These are phyloP conservation scores for Falco columbarius DNA, from an alignment of 2,797 vertebrate genomes.

Conservation along the genomic window DNA sequence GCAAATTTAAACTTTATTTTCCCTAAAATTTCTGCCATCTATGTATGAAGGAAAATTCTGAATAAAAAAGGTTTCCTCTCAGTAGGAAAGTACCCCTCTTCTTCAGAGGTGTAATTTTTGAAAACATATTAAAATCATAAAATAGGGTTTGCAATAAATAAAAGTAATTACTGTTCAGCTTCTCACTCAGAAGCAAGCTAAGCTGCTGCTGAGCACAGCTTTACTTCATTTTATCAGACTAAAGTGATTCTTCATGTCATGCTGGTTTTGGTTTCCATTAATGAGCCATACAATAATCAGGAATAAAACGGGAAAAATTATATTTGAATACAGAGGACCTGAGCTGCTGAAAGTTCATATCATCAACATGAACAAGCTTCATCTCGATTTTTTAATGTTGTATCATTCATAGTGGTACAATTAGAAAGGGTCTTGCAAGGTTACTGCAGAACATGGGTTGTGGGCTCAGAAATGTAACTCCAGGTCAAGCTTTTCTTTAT, in stretches of 20 bases:
- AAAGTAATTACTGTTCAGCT: neutral
- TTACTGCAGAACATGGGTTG: neutral
- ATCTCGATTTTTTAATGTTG: neutral
- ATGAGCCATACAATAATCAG: neutral
- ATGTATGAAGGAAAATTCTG: neutral
- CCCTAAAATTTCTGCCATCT: neutral
- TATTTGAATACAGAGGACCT: neutral
- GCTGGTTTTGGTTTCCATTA: slow-evolving; percentile 9
- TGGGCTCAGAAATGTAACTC: neutral
- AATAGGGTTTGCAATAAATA: neutral
- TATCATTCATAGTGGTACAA: neutral
- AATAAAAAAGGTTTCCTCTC: neutral
- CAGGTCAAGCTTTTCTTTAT: neutral
- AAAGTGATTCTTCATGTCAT: slow-evolving; percentile 23
- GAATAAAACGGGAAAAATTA: neutral
- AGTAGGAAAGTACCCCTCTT: neutral
- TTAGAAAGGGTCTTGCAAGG: neutral
- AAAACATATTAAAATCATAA: neutral
- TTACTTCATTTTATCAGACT: neutral
- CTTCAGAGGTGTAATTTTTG: neutral
- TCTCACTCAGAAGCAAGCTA: neutral
- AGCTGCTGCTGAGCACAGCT: neutral
- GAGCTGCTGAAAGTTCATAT: neutral
- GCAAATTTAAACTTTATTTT: neutral
- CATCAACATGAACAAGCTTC: neutral